Evolutionary conservation across 2,888 invertebrate genomes (phyloP).

Genomic region (Acanthosepion pharaonis): DNA sequence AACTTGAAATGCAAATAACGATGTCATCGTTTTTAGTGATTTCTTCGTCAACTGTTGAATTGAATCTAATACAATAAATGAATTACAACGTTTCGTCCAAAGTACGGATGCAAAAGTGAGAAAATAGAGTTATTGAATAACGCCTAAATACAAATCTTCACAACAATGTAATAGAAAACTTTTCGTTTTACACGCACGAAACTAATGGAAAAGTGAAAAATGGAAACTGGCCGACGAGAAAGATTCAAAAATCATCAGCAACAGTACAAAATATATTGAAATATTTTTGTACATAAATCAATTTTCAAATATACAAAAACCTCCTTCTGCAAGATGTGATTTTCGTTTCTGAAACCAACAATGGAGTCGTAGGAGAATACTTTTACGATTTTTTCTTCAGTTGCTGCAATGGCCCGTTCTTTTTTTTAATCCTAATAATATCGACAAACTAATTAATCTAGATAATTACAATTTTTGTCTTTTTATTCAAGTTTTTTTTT

Average conservation of each 20-base stretch:
- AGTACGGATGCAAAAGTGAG: neutral
- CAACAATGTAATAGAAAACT: neutral
- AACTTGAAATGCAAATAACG: no score
- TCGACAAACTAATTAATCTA: no score
- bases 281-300: neutral
- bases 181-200: neutral
- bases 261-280: neutral
- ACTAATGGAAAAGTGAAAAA: neutral
- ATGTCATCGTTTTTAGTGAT: neutral
- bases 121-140: neutral
- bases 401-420: no score
- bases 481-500: no score
- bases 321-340: neutral
- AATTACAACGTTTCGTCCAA: neutral
- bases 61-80: neutral
- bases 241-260: neutral
- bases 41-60: neutral
- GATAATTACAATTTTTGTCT: no score
- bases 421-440: no score
- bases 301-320: neutral
- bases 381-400: no score
- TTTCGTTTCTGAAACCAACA: no score
- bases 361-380: no score
- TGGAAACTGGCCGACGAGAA: neutral
- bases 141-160: neutral